These are phyloP conservation scores for Arothron firmamentum DNA, from an alignment of 2,113 vertebrate genomes.

Conservation along the genomic window DNA sequence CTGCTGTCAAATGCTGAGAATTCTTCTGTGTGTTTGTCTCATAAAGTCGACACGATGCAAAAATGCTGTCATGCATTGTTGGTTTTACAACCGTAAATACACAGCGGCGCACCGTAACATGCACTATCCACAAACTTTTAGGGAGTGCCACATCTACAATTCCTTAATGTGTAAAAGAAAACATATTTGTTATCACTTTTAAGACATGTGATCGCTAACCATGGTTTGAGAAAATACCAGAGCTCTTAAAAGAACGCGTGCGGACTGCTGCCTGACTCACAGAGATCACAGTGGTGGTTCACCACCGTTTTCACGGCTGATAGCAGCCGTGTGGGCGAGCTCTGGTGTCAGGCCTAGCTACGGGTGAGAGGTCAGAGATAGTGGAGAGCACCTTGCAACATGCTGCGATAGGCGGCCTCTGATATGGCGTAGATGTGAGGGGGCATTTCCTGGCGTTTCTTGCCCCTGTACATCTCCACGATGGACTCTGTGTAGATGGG, in stretches of 20 bases:
- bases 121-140: not conserved
- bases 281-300: constrained; percentile 40
- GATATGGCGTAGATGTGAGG: constrained; percentile 92
- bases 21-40: constrained; percentile 1
- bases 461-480: constrained; percentile 91
- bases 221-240: constrained; percentile 16
- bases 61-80: constrained; percentile 2
- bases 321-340: constrained; percentile 4
- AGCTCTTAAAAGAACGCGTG: constrained; percentile 19
- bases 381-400: constrained; percentile 83
- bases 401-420: constrained; percentile 88
- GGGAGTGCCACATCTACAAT: constrained; percentile 16
- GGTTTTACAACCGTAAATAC: not conserved
- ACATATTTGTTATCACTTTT: constrained; percentile 23
- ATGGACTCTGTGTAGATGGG: constrained; percentile 91
- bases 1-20: constrained; percentile 35
- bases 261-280: constrained; percentile 4
- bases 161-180: constrained; percentile 11
- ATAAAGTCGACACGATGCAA: constrained; percentile 12
- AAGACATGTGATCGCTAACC: constrained; percentile 16
- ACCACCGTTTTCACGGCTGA: constrained; percentile 20
- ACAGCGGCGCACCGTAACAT: not conserved
- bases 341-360: constrained; percentile 5
- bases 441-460: constrained; percentile 90
- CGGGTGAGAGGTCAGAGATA: constrained; percentile 27